Base-by-base conservation (phyloP, 1,140 invertebrate genomes). In the Drosophila littoralis region DNA sequence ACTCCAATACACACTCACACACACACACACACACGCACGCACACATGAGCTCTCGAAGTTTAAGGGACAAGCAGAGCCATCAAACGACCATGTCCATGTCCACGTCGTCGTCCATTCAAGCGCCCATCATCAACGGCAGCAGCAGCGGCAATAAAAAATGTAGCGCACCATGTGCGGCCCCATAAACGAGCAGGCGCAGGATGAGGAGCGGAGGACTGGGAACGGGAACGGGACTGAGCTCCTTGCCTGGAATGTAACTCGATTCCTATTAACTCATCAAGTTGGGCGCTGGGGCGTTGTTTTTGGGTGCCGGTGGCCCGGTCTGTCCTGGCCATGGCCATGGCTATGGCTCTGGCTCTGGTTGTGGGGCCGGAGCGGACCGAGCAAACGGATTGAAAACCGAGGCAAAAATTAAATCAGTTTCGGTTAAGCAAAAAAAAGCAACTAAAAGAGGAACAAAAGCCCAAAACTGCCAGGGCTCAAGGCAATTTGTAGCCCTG, bases 211-310 rank as follows among this genome's bases (percentile, higher is more conserved):
- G 10, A 8, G 48, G 48, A 33, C 6, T 32, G 33, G 50, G 66
- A 54, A 36, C 15, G 17, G n/a, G 3, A 36, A 12, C 12, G 12
- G 17, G n/a, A 28, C 22, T 13, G 42, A 45, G 70, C 78, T 77
- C 45, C 77, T 83, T 88, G 82, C 81, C 78, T 83, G 85, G 90
- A 82, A 91, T 91, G 90, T 91, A 91, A 91, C 85, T 86, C 80
- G 90, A 91, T 91, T 91, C 90, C 86, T 91, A 91, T 91, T 91
- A 91, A 91, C 90, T 91, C 90, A 91, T 91, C 90, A 91, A 90
- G 71, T 89, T 73, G 83, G 82, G 75, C 59, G 79, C 82, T 85
- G 67, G 82, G 82, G 82, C 82, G 79, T 85, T 78, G 63, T 77
- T 63, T 78, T 81, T 70, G 75, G 70, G 38, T 70, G 79, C 71